Evolutionary conservation across 2,113 vertebrate species (phyloP).

Genomic region (Takifugu flavidus): DNA sequence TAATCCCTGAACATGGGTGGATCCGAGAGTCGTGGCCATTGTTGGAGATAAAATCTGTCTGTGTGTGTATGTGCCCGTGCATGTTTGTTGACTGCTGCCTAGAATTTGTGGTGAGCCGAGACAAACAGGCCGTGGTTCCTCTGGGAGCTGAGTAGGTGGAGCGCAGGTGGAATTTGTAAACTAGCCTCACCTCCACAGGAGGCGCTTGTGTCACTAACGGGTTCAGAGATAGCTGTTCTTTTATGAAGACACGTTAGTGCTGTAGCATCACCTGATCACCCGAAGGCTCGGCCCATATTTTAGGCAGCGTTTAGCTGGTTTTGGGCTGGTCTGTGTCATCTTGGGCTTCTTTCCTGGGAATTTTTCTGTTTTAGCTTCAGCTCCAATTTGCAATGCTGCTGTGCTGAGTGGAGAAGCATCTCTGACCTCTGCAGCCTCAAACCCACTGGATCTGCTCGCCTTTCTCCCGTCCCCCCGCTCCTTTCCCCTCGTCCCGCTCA

Average conservation of each 20-base stretch:
- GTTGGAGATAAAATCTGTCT: slow-evolving; percentile 48
- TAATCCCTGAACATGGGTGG: slow-evolving; percentile 46
- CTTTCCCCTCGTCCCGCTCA: slow-evolving; percentile 28
- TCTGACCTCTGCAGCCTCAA: slow-evolving; percentile 7
- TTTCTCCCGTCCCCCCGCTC: background rate
- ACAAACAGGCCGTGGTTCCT: slow-evolving; percentile 64
- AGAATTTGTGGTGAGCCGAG: slow-evolving; percentile 60
- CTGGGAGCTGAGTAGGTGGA: slow-evolving; percentile 44
- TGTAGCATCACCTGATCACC: slow-evolving; percentile 17
- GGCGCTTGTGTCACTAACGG: slow-evolving; percentile 26
- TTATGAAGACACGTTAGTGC: background rate
- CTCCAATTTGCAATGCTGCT: slow-evolving; percentile 2
- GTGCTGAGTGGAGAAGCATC: slow-evolving; percentile 2
- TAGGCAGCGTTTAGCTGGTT: slow-evolving; percentile 18
- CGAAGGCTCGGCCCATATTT: slow-evolving; percentile 14
- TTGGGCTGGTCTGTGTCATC: slow-evolving; percentile 14
- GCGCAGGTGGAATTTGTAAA: slow-evolving; percentile 27
- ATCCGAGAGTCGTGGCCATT: slow-evolving; percentile 48
- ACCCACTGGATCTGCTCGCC: background rate
- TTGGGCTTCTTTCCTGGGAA: background rate
- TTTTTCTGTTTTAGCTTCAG: slow-evolving; percentile 2
- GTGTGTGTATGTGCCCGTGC: slow-evolving; percentile 56
- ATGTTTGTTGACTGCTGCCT: slow-evolving; percentile 65
- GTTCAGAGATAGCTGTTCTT: background rate
- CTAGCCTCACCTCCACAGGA: slow-evolving; percentile 50